Percentiles rank a stretch among this genome's conserved stretches.
Evolutionary conservation across 2,888 invertebrate genomes (phyloP).

Genomic region (Macaria notata): DNA sequence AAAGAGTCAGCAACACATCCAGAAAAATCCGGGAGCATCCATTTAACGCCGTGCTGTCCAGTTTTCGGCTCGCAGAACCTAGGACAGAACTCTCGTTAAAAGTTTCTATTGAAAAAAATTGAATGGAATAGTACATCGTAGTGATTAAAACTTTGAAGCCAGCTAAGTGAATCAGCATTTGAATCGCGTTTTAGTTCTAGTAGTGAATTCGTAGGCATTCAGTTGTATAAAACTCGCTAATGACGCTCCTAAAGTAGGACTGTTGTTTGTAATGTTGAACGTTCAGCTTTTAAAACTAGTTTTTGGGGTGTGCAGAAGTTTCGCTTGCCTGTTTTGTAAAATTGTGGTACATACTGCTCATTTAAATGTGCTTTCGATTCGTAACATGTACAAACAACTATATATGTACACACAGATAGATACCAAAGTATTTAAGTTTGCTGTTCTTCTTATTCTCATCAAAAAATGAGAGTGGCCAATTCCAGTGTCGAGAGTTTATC

Average conservation of each 20-base stretch:
- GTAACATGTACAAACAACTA: too few species aligned
- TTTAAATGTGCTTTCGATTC: too few species aligned
- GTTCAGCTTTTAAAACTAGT: background rate
- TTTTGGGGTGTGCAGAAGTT: background rate
- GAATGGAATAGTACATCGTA: constrained; percentile 2
- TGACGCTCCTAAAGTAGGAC: background rate
- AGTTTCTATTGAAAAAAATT: constrained; percentile 6
- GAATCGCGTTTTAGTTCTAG: constrained; percentile 1
- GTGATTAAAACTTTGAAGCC: constrained; percentile 13
- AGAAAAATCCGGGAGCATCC: constrained; percentile 90
- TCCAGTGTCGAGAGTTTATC: too few species aligned
- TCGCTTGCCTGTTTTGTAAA: background rate
- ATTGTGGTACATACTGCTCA: too few species aligned
- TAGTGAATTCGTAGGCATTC: background rate
- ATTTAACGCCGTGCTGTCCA: constrained; percentile 84
- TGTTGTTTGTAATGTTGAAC: constrained; percentile 3
- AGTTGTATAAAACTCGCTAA: constrained; percentile 5
- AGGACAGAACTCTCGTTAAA: constrained; percentile 29
- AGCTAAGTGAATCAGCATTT: constrained; percentile 1
- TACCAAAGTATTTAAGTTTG: too few species aligned
- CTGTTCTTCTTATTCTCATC: too few species aligned
- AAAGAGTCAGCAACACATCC: constrained; percentile 86
- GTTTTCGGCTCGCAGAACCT: constrained; percentile 77
- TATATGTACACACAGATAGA: too few species aligned
- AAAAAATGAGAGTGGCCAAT: too few species aligned